Evolutionary conservation across 2,797 vertebrate genomes (phyloP), one percentile per base, ranked within the genome.

Genomic region (Galago senegalensis): DNA sequence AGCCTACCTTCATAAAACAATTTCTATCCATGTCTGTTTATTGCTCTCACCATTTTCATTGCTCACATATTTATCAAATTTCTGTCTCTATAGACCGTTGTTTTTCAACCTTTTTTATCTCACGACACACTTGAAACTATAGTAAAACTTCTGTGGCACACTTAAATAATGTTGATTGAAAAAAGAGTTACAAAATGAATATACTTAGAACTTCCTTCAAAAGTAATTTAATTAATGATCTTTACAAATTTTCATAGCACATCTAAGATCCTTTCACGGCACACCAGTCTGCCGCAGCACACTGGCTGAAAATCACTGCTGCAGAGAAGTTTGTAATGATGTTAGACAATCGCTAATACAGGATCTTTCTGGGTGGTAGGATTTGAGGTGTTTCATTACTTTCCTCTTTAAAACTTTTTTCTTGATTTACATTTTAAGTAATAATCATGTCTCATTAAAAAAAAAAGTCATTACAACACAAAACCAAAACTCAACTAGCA

Each of bases 1-100:
- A 88, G 60, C 27, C 12, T 60, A 58, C 14, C 17, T 88, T 87
- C 60, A 72, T 80, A 94, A 96, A 87, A 58, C 83, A 79, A 72
- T 49, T 92, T 91, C 14, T 73, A 23, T 58, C 73, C 29, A 73
- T 46, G 69, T 2, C 3, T 72, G 67, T 46, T 92, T 88, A 34
- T 87, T 43, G 70, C 34, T 61, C 29, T 70, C 49, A 87, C 43
- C 77, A n/a, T 49, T 49, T 90, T 67, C 8, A 53, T 65, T 92
- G 84, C 27, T 92, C 83, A 29, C 73, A 40, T 58, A 73, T 67
- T 46, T 60, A 67, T 23, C 65, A 73, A n/a, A 14, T 13, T 60
- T 56, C 25, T n/a, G 13, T 60, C 46, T 87, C 17, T 86, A 53
- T 53, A 53, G 14, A 53, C 49, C 14, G 3, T 53, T 53, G 49